phyloP scores from a whole-genome alignment of 2,888 invertebrate genomes.

The Hypolimnas misippus region DNA sequence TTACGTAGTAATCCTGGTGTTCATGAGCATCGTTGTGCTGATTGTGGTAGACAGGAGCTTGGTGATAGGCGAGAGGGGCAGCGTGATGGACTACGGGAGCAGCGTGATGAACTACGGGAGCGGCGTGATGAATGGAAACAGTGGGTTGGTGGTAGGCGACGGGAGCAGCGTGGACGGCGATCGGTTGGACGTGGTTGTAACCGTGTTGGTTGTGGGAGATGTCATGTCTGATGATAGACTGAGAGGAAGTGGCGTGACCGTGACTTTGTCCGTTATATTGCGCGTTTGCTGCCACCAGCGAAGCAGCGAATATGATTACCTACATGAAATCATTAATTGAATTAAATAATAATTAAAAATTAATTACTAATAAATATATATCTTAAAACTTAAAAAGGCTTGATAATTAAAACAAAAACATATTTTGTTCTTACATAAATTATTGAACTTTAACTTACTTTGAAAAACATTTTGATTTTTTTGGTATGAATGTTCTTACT shows the following conservation, averaged over 20 bases:
- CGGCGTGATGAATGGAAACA: too few relatives aligned
- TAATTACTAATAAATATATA: neutral
- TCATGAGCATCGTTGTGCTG: conserved; percentile 44
- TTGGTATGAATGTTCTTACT: neutral
- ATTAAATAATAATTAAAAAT: too few relatives aligned
- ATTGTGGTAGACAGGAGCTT: conserved; percentile 25
- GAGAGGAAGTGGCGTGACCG: conserved; percentile 44
- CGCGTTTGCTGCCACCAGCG: conserved; percentile 47
- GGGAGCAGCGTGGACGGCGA: too few relatives aligned
- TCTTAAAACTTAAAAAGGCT: too few relatives aligned
- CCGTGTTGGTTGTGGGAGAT: conserved; percentile 38
- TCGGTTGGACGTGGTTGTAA: conserved; percentile 36
- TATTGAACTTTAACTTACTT: neutral
- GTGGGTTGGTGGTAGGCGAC: too few relatives aligned
- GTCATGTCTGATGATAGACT: conserved; percentile 42
- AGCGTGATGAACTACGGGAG: conserved; percentile 16
- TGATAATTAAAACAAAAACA: neutral
- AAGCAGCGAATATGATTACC: conserved; percentile 37
- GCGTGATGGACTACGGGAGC: conserved; percentile 22
- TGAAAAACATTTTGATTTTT: conserved; percentile 1
- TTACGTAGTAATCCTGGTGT: conserved; percentile 60
- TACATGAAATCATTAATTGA: conserved; percentile 8
- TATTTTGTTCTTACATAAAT: neutral
- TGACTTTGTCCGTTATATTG: conserved; percentile 50
- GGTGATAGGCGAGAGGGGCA: conserved; percentile 31